A percentile compares a stretch with the other conserved stretches of the same genome.
Evolutionary conservation across 2,113 vertebrate genomes (phyloP).

Genomic region (Tetrax tetrax): DNA sequence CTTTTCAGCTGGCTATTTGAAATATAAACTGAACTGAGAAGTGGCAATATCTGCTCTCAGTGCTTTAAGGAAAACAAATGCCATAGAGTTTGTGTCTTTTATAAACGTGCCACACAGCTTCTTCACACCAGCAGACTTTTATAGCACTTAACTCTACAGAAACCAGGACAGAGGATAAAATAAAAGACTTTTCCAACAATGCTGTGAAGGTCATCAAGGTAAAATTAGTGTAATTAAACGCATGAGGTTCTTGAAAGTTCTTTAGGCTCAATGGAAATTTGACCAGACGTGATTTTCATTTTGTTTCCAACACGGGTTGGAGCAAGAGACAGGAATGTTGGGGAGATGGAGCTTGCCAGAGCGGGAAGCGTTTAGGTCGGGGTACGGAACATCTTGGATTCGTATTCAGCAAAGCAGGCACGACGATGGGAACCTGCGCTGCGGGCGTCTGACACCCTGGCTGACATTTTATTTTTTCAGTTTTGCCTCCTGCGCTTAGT

Average conservation of each 20-base stretch:
- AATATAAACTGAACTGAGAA: neutral
- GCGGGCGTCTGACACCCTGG: neutral
- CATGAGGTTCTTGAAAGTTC: neutral
- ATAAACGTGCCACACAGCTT: neutral
- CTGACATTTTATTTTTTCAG: neutral
- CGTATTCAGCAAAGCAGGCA: neutral
- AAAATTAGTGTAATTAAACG: neutral
- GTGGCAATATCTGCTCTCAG: neutral
- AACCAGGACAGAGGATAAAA: neutral
- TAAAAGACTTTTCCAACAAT: neutral
- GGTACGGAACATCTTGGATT: neutral
- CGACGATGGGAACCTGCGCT: neutral
- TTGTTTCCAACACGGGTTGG: neutral
- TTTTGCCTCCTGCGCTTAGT: neutral
- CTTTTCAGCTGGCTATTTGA: constrained; percentile 15
- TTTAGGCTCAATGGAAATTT: neutral
- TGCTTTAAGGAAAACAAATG: neutral
- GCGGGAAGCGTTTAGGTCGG: neutral
- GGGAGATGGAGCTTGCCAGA: neutral
- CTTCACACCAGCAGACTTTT: neutral
- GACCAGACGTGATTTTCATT: neutral
- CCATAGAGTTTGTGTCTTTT: neutral
- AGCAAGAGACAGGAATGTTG: neutral
- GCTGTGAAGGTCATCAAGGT: neutral
- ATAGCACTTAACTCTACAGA: neutral